phyloP scores from a whole-genome alignment of 2,113 vertebrate species.

The western clawed frog (Xenopus tropicalis) region DNA sequence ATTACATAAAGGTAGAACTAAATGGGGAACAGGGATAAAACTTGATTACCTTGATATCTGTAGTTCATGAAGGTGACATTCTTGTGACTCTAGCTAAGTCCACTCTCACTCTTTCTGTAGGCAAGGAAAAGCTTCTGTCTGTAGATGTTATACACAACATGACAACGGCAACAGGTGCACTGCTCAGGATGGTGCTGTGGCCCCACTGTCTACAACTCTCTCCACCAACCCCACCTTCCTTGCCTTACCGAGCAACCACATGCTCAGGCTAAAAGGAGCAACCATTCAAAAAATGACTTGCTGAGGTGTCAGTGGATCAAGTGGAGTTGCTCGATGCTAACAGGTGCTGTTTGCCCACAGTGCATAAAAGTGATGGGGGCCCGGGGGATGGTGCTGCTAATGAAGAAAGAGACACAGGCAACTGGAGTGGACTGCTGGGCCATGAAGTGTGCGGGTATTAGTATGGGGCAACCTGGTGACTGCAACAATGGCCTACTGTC shows the following conservation, averaged over 20 bases:
- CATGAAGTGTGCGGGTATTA: slow-evolving; percentile 67
- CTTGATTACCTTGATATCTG: neutral
- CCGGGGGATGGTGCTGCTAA: slow-evolving; percentile 38
- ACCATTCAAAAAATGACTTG: slow-evolving; percentile 72
- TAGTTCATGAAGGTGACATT: slow-evolving; percentile 4
- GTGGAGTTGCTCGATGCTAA: slow-evolving; percentile 49
- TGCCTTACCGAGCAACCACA: slow-evolving; percentile 57
- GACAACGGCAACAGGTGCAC: slow-evolving; percentile 63
- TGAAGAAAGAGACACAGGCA: slow-evolving; percentile 14
- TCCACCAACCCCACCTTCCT: slow-evolving; percentile 67
- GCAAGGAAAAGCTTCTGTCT: slow-evolving; percentile 24
- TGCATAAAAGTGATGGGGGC: slow-evolving; percentile 58
- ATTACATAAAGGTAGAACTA: too few relatives aligned
- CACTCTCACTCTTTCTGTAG: slow-evolving; percentile 27
- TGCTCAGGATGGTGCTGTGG: slow-evolving; percentile 29
- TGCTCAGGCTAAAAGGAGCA: slow-evolving; percentile 68
- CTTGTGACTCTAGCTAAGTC: slow-evolving; percentile 25
- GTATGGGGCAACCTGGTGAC: slow-evolving; percentile 52
- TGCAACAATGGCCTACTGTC: slow-evolving; percentile 52
- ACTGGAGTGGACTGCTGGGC: slow-evolving; percentile 32
- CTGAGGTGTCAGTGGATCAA: slow-evolving; percentile 57
- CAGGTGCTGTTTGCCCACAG: slow-evolving; percentile 47
- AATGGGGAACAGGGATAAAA: too few relatives aligned
- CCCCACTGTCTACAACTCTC: slow-evolving; percentile 25
- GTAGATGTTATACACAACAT: slow-evolving; percentile 34